A percentile compares a stretch with the other conserved stretches of the same genome.
phyloP scores from a whole-genome alignment of 2,113 vertebrate species.

The Myrmophylax atrothorax region DNA sequence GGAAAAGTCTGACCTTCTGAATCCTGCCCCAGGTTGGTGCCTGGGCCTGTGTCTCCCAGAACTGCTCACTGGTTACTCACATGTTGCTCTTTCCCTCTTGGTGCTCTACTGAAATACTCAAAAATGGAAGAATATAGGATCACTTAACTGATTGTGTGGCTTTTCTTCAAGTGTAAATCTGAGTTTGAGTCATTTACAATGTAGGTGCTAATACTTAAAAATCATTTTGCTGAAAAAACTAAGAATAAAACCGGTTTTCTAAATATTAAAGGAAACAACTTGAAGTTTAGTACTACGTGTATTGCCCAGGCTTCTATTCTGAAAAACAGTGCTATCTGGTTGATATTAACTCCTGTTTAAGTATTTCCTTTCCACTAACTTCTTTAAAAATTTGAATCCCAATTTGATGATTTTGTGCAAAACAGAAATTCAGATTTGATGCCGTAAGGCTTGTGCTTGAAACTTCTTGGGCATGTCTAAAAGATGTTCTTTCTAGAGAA shows the following conservation, averaged over 20 bases:
- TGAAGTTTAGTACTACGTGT: background rate
- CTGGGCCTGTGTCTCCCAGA: background rate
- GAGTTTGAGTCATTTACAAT: background rate
- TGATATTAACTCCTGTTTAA: background rate
- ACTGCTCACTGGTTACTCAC: background rate
- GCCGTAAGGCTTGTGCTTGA: background rate
- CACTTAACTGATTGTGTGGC: background rate
- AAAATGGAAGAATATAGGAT: background rate
- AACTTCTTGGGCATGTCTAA: background rate
- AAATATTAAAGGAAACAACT: constrained; percentile 29
- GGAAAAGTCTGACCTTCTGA: background rate
- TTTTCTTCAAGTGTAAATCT: constrained; percentile 12
- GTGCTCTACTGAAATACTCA: constrained; percentile 16
- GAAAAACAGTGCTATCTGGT: background rate
- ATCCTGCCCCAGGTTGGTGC: background rate
- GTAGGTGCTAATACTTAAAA: constrained; percentile 52
- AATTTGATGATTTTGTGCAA: background rate
- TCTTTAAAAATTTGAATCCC: background rate
- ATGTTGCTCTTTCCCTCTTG: background rate
- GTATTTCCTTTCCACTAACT: background rate
- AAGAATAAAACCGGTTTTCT: constrained; percentile 57
- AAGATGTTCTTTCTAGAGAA: background rate
- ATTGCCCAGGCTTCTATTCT: constrained; percentile 4
- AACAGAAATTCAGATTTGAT: background rate
- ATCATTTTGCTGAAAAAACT: background rate